Evolutionary conservation across 1,140 invertebrate species (phyloP), one percentile per base, ranked within the genome.

Genomic region (Belonocnema kinseyi): DNA sequence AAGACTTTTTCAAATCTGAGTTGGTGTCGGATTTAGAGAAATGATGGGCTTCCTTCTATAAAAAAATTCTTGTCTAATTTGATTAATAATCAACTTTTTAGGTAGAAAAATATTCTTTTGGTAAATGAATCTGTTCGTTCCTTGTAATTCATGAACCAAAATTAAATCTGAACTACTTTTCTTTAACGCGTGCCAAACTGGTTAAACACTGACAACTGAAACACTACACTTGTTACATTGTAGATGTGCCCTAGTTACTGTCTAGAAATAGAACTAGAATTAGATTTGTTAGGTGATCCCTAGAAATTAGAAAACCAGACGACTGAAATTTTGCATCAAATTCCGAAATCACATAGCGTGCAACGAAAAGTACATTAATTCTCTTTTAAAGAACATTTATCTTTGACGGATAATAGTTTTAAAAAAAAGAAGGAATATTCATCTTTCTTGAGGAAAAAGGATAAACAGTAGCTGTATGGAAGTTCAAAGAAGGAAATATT

Each of bases 201-300:
- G 14, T 13, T 33, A 2, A 40, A 66, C 61, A 66, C 61, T 66
- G n/a, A 66, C 61, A 66, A 46, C 40, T 66, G 33, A 33, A 40
- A 66, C 21, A 66, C 61, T 33, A 66, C 61, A 66, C 61, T 61
- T 33, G 58, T 14, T 33, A 26, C 61, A 46, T 16, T 61, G 33
- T 66, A 66, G 61, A 66, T 66, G 61, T 66, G 21, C 61, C 26
- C 26, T 40, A 40, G 61, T 66, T 40, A 66, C 26, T 66, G 61
- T 40, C 61, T 40, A 66, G 61, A 66, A 6, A 14, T 66, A 66
- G 61, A 40, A 6, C 33, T 66, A 66, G 61, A 40, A 58, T 66
- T 66, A 66, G 61, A 66, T 33, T 66, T 40, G 46, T 66, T 40
- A 66, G 26, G 61, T 13, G 21, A 66, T 10, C 61, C 61, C 26